phyloP scores from a whole-genome alignment of 2,888 invertebrate species.

The Mesorhabditis belari region DNA sequence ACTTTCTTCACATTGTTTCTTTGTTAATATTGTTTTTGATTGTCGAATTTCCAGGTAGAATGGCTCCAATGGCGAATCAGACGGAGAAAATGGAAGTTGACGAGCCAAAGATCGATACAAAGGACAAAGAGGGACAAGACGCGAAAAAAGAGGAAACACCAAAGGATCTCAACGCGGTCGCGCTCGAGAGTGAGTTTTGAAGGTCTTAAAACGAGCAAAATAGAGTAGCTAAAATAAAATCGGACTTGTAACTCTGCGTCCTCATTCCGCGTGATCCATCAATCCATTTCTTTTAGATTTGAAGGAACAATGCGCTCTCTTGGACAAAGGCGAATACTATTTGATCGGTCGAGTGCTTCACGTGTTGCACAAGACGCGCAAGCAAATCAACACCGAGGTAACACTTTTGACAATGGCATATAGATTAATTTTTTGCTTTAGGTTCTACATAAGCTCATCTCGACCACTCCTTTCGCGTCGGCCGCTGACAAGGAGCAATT shows the following conservation, averaged over 20 bases:
- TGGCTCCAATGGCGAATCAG: constrained; percentile 5
- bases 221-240: too few species aligned
- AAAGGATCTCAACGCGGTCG: constrained; percentile 25
- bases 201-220: not conserved
- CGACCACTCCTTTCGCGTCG: not conserved
- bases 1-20: not conserved
- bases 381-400: constrained; percentile 27
- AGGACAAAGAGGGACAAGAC: constrained; percentile 14
- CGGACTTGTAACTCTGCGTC: too few species aligned
- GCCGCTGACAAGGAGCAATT: constrained; percentile 5
- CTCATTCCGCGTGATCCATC: too few species aligned
- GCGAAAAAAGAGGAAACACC: constrained; percentile 14
- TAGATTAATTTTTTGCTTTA: not conserved
- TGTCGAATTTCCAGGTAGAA: constrained; percentile 3
- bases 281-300: constrained; percentile 20
- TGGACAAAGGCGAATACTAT: constrained; percentile 43
- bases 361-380: constrained; percentile 39
- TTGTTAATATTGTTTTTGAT: too few species aligned
- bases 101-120: constrained; percentile 13
- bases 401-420: not conserved
- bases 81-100: constrained; percentile 45
- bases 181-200: constrained; percentile 27
- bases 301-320: constrained; percentile 20
- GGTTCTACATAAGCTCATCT: constrained; percentile 13
- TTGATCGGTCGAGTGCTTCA: constrained; percentile 40